Evolutionary conservation across 2,888 invertebrate species (phyloP).

Genomic region (Philereme vetulata): DNA sequence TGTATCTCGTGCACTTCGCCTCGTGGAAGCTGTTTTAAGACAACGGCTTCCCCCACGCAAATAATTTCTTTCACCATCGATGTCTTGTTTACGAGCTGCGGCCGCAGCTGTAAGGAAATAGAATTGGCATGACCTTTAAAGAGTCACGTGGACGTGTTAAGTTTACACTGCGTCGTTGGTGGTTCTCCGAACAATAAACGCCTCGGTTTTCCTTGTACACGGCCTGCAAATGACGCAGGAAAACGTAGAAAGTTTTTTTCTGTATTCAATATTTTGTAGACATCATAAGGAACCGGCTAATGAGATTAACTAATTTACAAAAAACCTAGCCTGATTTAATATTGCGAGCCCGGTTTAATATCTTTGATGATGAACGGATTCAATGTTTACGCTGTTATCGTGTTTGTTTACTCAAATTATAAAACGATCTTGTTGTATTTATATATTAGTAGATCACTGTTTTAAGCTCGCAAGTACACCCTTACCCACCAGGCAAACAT

Average conservation of each 20-base stretch:
- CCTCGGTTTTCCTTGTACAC: constrained; percentile 50
- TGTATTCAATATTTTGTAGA: no score
- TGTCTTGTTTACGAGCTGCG: constrained; percentile 41
- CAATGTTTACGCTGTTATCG: constrained; percentile 23
- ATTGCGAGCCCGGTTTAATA: no score
- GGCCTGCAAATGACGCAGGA: constrained; percentile 44
- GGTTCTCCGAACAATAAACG: constrained; percentile 53
- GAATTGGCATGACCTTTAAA: constrained; percentile 48
- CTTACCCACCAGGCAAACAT: no score
- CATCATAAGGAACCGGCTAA: no score
- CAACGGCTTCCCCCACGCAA: constrained; percentile 44
- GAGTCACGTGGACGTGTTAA: constrained; percentile 50
- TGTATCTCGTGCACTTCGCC: constrained; percentile 5
- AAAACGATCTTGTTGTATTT: neutral
- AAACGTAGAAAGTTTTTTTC: constrained; percentile 48
- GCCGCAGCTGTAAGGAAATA: constrained; percentile 27
- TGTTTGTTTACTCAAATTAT: constrained; percentile 8
- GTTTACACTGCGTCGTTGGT: constrained; percentile 56
- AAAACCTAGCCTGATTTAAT: no score
- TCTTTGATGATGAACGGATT: constrained; percentile 5
- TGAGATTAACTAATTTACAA: no score
- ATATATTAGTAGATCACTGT: no score
- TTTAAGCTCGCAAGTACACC: no score
- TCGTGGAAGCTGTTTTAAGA: constrained; percentile 32
- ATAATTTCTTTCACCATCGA: constrained; percentile 44